Base-by-base conservation (phyloP, 1,140 invertebrate species). In the Nasonia giraulti region DNA sequence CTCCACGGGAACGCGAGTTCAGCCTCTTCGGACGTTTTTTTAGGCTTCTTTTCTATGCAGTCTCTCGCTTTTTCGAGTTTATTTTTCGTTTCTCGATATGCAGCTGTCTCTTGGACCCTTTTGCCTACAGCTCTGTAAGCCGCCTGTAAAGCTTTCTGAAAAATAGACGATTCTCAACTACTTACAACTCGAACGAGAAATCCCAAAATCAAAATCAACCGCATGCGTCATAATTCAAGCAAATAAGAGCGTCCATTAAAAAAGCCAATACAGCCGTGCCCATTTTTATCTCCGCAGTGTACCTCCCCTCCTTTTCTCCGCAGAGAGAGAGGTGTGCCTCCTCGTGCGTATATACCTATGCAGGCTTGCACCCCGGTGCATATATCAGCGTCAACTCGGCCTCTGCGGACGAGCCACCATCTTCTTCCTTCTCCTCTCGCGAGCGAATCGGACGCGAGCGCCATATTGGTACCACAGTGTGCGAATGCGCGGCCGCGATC, bases 341-440 rank as follows among this genome's bases (percentile, higher is more conserved):
- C 7, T 31, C 14, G 14, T 50, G 27, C 27, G 14, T 50, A 50
- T 50, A 50, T 17, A 62, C 55, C 55, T 62, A 20, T n/a, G 20
- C 20, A 20, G 55, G 17, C 23, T 17, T 33, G 23, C 23, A 88
- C 84, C 31, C 27, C 27, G 80, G 77, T 76, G 89, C 88, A 91
- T 92, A 90, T 91, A 91, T 92, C 90, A 92, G 90, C 90, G 89
- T 89, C 88, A 89, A 88, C 90, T 89, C 88, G 87, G 79, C 85
- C 40, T 87, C 40, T 11, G 27, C 27, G 55, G 55, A 31, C 68
- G 11, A 71, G 10, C 80, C 71, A 68, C 73, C 50, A 31, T 50
- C 37, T 77, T 83, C 75, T 76, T 31, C 47, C 27, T 7, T 76
- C 74, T 76, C 87, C 88, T 87, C 87, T 87, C 66, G 75, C 77